Conservation (phyloP, 2,888 invertebrate species). For the Heliconius sara region DNA sequence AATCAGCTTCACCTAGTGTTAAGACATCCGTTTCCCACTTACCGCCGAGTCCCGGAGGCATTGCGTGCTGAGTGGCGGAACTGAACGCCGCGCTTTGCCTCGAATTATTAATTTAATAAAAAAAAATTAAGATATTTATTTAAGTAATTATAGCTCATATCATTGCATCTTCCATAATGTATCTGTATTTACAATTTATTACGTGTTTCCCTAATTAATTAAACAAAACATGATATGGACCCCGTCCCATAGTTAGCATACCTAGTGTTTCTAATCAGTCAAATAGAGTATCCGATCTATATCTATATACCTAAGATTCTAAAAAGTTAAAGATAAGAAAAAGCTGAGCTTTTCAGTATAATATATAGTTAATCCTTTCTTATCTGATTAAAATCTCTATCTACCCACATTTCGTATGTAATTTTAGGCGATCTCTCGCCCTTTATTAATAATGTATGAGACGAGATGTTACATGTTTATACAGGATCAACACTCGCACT, state of each 20-base stretch:
- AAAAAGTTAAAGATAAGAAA: neutral
- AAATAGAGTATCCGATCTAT: neutral
- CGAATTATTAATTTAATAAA: too few relatives aligned
- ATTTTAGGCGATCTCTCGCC: constrained; percentile 21
- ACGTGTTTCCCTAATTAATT: neutral
- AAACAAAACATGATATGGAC: neutral
- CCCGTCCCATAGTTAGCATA: neutral
- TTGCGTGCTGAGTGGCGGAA: too few relatives aligned
- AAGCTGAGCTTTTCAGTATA: neutral
- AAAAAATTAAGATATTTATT: too few relatives aligned
- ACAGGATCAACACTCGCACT: constrained; percentile 59
- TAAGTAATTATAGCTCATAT: too few relatives aligned
- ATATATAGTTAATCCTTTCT: constrained; percentile 2
- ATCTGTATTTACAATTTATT: neutral
- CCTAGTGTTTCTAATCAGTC: neutral
- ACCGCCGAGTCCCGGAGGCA: too few relatives aligned
- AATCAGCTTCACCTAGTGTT: too few relatives aligned
- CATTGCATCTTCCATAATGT: neutral
- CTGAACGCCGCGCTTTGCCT: too few relatives aligned
- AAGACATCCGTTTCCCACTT: too few relatives aligned
- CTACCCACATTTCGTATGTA: constrained; percentile 21
- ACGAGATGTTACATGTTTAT: constrained; percentile 53
- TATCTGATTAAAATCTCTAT: constrained; percentile 26
- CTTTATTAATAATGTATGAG: constrained; percentile 72
- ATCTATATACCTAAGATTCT: neutral